phyloP scores from a whole-genome alignment of 1,140 invertebrate species.

The Frieseomelitta varia region DNA sequence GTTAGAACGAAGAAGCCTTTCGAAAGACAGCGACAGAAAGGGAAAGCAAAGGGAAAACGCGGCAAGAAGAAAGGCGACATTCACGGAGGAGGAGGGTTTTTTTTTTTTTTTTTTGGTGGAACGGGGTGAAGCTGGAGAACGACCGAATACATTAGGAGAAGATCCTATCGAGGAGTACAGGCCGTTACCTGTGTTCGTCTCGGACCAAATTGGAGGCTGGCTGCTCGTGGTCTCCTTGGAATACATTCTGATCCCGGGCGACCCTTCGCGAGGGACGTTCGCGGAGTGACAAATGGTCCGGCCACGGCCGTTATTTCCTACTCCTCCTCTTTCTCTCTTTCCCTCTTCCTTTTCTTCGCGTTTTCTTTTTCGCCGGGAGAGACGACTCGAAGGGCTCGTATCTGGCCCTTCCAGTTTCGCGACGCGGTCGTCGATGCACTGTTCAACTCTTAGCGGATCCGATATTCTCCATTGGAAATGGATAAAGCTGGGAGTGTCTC shows the following conservation, averaged over 20 bases:
- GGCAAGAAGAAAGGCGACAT: not conserved
- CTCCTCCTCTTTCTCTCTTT: slow-evolving; percentile 28
- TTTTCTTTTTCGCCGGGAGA: not conserved
- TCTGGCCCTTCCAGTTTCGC: not conserved
- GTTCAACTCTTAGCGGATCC: not conserved
- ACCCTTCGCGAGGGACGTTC: slow-evolving; percentile 64
- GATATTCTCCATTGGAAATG: not conserved
- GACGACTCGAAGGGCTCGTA: not conserved
- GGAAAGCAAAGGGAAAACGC: not conserved
- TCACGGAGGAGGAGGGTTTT: not conserved
- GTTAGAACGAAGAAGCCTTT: not conserved
- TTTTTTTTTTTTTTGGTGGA: too few species aligned
- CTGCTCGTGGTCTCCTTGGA: slow-evolving; percentile 60
- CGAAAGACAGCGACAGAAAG: not conserved
- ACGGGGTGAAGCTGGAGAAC: slow-evolving; percentile 26
- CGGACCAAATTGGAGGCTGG: slow-evolving; percentile 69
- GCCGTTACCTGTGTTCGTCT: slow-evolving; percentile 71
- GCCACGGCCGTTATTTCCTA: slow-evolving; percentile 65
- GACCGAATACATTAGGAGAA: slow-evolving; percentile 69
- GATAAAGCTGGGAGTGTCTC: too few species aligned
- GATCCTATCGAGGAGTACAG: slow-evolving; percentile 68
- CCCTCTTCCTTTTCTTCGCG: not conserved
- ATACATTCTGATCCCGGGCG: slow-evolving; percentile 67
- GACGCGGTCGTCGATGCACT: not conserved
- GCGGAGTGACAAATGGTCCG: slow-evolving; percentile 69